phyloP scores from a whole-genome alignment of 2,113 vertebrate genomes.

The Dicentrarchus labrax region DNA sequence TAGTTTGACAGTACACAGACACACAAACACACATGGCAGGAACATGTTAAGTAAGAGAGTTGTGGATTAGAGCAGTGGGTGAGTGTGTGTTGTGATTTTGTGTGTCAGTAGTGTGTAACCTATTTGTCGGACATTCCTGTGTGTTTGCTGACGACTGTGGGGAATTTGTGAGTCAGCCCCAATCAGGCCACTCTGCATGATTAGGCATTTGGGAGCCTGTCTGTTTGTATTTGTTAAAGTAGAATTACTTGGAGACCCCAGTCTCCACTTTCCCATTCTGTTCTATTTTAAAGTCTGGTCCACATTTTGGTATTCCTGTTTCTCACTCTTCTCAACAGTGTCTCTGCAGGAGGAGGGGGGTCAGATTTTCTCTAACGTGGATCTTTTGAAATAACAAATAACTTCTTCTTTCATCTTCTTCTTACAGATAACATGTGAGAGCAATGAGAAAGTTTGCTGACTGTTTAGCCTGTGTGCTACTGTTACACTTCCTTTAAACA shows the following conservation, averaged over 20 bases:
- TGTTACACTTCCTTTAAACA: neutral
- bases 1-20: slow-evolving; percentile 5
- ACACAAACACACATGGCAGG: slow-evolving; percentile 29
- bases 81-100: slow-evolving; percentile 36
- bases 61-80: slow-evolving; percentile 40
- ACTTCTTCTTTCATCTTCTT: too few relatives aligned
- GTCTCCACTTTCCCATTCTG: slow-evolving; percentile 26
- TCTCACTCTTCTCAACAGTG: neutral
- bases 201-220: slow-evolving; percentile 75
- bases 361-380: neutral
- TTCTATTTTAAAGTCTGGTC: slow-evolving; percentile 28
- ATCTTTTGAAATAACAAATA: neutral
- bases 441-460: neutral
- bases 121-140: slow-evolving; percentile 79
- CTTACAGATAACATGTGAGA: neutral
- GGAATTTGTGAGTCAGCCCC: slow-evolving; percentile 78
- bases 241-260: slow-evolving; percentile 61
- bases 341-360: neutral
- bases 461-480: neutral
- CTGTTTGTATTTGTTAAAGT: slow-evolving; percentile 75
- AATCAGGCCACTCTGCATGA: slow-evolving; percentile 81
- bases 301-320: neutral
- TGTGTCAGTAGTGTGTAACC: slow-evolving; percentile 44
- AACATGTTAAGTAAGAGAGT: slow-evolving; percentile 16
- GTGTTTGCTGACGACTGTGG: slow-evolving; percentile 66